Conservation (phyloP, 2,797 vertebrate genomes). For the Xenopus petersii region DNA sequence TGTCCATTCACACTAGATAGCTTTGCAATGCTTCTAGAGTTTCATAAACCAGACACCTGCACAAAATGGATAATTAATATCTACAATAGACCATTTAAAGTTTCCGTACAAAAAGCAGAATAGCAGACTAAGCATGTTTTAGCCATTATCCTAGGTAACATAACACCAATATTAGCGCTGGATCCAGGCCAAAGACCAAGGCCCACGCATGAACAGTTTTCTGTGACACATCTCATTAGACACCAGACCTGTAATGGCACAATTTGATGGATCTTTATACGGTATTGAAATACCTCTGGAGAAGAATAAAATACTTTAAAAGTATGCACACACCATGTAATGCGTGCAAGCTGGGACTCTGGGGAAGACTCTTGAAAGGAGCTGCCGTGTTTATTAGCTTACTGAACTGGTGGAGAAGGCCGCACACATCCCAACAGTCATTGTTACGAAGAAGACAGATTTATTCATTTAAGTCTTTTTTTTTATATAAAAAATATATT, state of each 20-base stretch:
- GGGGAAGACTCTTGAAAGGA: constrained; percentile 1
- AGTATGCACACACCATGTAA: background rate
- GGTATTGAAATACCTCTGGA: background rate
- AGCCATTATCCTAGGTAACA: constrained; percentile 11
- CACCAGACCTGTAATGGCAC: background rate
- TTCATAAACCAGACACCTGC: background rate
- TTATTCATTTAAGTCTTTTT: too few species aligned
- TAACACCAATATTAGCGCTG: background rate
- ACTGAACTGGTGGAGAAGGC: background rate
- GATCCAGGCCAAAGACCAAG: background rate
- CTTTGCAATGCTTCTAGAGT: background rate
- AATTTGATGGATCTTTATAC: background rate
- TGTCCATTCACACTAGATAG: constrained; percentile 3
- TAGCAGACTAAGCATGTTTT: constrained; percentile 1
- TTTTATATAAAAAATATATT: too few species aligned
- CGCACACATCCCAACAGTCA: background rate
- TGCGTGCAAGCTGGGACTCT: background rate
- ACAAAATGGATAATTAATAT: constrained; percentile 3
- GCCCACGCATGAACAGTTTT: constrained; percentile 2
- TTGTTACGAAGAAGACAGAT: background rate
- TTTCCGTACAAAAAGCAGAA: background rate
- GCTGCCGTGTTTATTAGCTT: background rate
- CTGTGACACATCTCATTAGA: constrained; percentile 14
- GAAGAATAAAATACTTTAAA: constrained; percentile 2
- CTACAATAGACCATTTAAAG: background rate